Conservation (phyloP, 2,113 vertebrate genomes). For the Mormyrus iriodes region DNA sequence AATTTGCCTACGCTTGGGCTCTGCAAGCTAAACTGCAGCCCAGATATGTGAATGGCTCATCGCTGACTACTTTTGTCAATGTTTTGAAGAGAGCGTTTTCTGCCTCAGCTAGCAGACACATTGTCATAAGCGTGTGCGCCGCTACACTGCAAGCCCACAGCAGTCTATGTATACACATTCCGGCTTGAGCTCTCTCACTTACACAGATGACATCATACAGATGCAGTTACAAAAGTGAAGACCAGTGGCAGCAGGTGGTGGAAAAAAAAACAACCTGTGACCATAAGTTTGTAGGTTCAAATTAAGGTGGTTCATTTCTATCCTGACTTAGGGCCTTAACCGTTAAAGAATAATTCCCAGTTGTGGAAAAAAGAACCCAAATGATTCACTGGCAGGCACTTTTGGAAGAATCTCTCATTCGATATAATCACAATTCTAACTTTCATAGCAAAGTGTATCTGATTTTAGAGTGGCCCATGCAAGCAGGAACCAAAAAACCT, state of each 20-base stretch:
- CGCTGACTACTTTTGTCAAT: constrained; percentile 1
- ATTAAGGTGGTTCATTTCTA: background rate
- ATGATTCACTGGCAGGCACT: background rate
- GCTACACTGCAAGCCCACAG: background rate
- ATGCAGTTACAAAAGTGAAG: background rate
- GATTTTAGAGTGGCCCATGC: background rate
- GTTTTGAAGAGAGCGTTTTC: constrained; percentile 27
- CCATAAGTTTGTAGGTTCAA: background rate
- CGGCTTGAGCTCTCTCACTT: background rate
- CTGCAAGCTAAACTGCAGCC: constrained; percentile 47
- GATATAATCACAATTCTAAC: background rate
- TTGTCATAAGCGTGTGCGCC: background rate
- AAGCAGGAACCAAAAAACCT: background rate
- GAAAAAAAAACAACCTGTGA: background rate
- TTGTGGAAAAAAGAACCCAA: background rate
- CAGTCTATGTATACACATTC: background rate
- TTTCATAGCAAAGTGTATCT: background rate
- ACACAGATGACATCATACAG: background rate
- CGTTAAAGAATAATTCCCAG: background rate
- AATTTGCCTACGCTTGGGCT: constrained; percentile 61
- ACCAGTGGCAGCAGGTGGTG: background rate
- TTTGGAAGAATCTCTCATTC: background rate
- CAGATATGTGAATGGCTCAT: constrained; percentile 33
- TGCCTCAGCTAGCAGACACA: constrained; percentile 25
- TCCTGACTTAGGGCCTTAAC: background rate